A percentile compares a stretch with the other conserved stretches of the same genome.
phyloP scores from a whole-genome alignment of 2,797 vertebrate species.

The Enteromius paludinosus region DNA sequence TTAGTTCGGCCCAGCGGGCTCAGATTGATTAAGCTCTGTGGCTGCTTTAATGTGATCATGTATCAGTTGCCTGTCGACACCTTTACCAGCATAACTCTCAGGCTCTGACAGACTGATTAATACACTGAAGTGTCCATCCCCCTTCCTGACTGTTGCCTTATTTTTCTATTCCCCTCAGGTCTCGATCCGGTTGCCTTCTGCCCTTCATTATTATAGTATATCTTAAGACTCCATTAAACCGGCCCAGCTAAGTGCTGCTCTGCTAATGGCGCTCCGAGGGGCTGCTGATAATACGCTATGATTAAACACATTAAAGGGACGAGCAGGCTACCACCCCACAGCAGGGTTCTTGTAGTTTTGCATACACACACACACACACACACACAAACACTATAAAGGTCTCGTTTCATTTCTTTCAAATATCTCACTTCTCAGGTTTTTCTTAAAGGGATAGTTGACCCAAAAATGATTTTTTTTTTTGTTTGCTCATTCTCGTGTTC shows the following conservation, averaged over 20 bases:
- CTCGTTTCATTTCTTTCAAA: conserved; percentile 14
- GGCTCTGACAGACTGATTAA: conserved; percentile 29
- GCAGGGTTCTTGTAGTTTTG: conserved; percentile 68
- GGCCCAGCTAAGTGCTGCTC: conserved; percentile 63
- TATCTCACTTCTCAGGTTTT: conserved; percentile 2
- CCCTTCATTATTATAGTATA: conserved; percentile 33
- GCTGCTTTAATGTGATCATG: conserved; percentile 54
- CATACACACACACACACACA: conserved; percentile 38
- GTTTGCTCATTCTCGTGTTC: neutral
- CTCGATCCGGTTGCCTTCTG: conserved; percentile 39
- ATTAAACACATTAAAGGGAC: conserved; percentile 79
- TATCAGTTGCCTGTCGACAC: conserved; percentile 47
- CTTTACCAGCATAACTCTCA: conserved; percentile 32
- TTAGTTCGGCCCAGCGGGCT: conserved; percentile 17
- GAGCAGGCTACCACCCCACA: conserved; percentile 66
- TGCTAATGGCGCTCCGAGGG: conserved; percentile 72
- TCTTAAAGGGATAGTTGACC: conserved; percentile 37
- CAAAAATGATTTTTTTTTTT: neutral
- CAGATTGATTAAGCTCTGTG: conserved; percentile 50
- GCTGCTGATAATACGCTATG: conserved; percentile 73
- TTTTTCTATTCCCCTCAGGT: conserved; percentile 10
- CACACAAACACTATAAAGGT: conserved; percentile 9
- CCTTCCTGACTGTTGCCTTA: conserved; percentile 28
- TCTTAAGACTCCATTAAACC: conserved; percentile 58
- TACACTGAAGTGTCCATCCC: conserved; percentile 30